A percentile compares a stretch with the other conserved stretches of the same genome.
These are phyloP conservation scores for Betta splendens DNA, from an alignment of 2,797 vertebrate genomes.

Conservation along the genomic window DNA sequence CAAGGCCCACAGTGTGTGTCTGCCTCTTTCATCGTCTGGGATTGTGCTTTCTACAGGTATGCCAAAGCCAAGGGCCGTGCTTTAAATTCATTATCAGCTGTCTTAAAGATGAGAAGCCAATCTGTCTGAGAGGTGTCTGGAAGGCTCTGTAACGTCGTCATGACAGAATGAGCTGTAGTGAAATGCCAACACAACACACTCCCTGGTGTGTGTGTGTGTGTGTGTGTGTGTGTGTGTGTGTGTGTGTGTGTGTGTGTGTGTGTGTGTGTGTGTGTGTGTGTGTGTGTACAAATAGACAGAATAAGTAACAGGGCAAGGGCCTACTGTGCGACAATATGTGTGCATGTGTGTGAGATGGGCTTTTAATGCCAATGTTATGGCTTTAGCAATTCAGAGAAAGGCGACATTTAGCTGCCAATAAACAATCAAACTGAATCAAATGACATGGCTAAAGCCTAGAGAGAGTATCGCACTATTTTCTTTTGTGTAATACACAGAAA, in stretches of 20 bases:
- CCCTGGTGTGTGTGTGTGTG: constrained; percentile 46
- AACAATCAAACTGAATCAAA: constrained; percentile 46
- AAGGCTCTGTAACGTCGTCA: constrained; percentile 54
- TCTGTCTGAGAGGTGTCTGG: constrained; percentile 79
- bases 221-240: constrained; percentile 20
- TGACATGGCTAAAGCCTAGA: constrained; percentile 30
- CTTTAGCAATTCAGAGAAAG: constrained; percentile 35
- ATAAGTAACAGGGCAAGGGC: constrained; percentile 30
- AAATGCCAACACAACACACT: constrained; percentile 65
- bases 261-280: constrained; percentile 12
- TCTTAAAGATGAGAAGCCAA: constrained; percentile 78
- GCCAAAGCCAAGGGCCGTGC: constrained; percentile 65
- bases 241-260: constrained; percentile 17
- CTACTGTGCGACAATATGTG: constrained; percentile 33
- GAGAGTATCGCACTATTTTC: constrained; percentile 41
- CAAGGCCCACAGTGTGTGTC: constrained; percentile 63
- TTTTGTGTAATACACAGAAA: constrained; percentile 8
- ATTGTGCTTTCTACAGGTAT: constrained; percentile 70
- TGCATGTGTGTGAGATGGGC: constrained; percentile 38
- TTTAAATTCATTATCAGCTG: constrained; percentile 79
- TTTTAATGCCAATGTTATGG: constrained; percentile 59
- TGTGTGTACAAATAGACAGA: constrained; percentile 1
- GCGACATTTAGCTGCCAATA: constrained; percentile 42
- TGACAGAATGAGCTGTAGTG: constrained; percentile 68
- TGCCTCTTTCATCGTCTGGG: constrained; percentile 65